Evolutionary conservation across 2,888 invertebrate species (phyloP).

Genomic region (Leucophora obtusa): DNA sequence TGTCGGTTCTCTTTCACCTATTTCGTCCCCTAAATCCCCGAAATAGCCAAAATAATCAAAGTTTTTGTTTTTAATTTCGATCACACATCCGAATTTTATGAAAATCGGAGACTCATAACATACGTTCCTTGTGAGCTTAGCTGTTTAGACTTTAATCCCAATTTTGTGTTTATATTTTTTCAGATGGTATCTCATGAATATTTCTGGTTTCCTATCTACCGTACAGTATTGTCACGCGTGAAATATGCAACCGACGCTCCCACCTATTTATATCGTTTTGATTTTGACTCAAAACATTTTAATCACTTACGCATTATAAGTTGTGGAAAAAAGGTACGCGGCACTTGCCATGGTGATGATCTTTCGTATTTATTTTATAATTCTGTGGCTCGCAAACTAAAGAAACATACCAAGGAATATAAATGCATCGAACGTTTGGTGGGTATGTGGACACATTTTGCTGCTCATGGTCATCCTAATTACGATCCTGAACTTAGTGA

Average conservation of each 20-base stretch:
- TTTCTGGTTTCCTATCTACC: constrained; percentile 78
- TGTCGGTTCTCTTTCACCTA: too few species aligned
- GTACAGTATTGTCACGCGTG: constrained; percentile 75
- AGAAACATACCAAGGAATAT: constrained; percentile 74
- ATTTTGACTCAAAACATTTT: constrained; percentile 77
- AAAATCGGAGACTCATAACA: too few species aligned
- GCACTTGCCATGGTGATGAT: constrained; percentile 78
- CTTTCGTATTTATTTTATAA: constrained; percentile 78
- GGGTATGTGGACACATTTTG: constrained; percentile 77
- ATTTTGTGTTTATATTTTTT: constrained; percentile 7
- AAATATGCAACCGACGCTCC: constrained; percentile 72
- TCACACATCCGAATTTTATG: too few species aligned
- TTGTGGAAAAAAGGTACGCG: constrained; percentile 76
- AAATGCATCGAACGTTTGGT: constrained; percentile 76
- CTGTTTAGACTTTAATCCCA: too few species aligned
- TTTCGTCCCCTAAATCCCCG: too few species aligned
- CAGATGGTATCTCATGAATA: constrained; percentile 78
- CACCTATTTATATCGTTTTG: constrained; percentile 78
- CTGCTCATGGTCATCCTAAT: constrained; percentile 74
- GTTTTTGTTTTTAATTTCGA: too few species aligned
- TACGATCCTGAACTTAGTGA: constrained; percentile 71
- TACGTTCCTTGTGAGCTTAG: too few species aligned
- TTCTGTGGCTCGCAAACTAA: constrained; percentile 73
- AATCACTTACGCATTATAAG: constrained; percentile 77
- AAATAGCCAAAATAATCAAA: too few species aligned